These are phyloP conservation scores for Scelioninae gen. 2 DNA, from an alignment of 2,888 invertebrate genomes.

Conservation along the genomic window DNA sequence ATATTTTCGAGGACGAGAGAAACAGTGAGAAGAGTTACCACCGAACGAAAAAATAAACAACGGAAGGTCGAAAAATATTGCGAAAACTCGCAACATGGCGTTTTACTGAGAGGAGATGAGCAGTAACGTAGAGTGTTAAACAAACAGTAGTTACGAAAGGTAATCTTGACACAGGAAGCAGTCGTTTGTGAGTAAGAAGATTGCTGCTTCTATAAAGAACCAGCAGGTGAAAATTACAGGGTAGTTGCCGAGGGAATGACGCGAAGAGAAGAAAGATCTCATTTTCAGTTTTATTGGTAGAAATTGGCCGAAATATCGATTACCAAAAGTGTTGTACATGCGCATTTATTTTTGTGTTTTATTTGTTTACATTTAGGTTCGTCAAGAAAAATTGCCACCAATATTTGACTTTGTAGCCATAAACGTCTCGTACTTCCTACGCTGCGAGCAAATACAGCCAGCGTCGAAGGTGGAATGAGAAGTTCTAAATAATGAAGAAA, in stretches of 20 bases:
- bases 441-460: too few relatives aligned
- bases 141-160: conserved; percentile 72
- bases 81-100: conserved; percentile 66
- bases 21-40: conserved; percentile 39
- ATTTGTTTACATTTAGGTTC: too few relatives aligned
- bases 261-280: conserved; percentile 47
- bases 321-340: conserved; percentile 7
- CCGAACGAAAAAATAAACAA: conserved; percentile 42
- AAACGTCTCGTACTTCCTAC: too few relatives aligned
- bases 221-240: conserved; percentile 68
- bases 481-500: too few relatives aligned
- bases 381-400: too few relatives aligned
- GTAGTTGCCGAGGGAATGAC: conserved; percentile 59
- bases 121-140: conserved; percentile 68
- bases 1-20: conserved; percentile 52
- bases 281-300: conserved; percentile 69
- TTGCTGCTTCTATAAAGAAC: conserved; percentile 61
- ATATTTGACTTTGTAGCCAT: too few relatives aligned
- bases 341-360: conserved; percentile 1
- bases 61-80: conserved; percentile 62
- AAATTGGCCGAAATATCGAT: conserved; percentile 69
- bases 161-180: conserved; percentile 64
- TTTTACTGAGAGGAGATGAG: conserved; percentile 69
- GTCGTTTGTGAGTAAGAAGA: conserved; percentile 59
- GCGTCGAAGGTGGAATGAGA: too few relatives aligned